A percentile compares a stretch with the other conserved stretches of the same genome.
Conservation (phyloP, 2,113 vertebrate genomes). For the Procavia capensis region DNA sequence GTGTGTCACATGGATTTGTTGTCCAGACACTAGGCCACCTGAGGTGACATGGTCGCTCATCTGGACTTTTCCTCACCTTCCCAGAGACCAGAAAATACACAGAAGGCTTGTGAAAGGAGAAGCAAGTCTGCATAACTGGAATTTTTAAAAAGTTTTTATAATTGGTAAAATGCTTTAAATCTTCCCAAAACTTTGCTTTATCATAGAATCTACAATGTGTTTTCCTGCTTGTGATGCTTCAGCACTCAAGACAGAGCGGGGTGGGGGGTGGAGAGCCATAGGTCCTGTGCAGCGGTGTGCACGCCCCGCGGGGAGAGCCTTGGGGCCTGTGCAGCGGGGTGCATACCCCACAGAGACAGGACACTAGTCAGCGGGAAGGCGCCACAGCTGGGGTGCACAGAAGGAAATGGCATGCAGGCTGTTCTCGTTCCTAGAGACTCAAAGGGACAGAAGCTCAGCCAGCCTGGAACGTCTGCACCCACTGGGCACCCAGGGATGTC, state of each 20-base stretch:
- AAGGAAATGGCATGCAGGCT: not conserved
- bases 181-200: not conserved
- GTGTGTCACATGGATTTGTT: not conserved
- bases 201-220: not conserved
- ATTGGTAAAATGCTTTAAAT: not conserved
- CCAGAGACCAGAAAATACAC: not conserved
- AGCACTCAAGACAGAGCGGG: not conserved
- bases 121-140: not conserved
- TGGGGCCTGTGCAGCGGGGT: not conserved
- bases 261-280: not conserved
- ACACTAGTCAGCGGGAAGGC: rapidly evolving
- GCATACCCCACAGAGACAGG: not conserved
- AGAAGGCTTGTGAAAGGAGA: not conserved
- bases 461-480: too few relatives aligned
- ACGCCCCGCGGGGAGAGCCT: not conserved
- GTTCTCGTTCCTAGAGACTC: not conserved
- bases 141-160: not conserved
- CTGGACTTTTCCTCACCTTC: not conserved
- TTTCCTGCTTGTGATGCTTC: not conserved
- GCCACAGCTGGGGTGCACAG: too few relatives aligned
- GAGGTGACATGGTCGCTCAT: not conserved
- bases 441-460: too few relatives aligned
- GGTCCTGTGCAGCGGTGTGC: not conserved
- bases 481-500: too few relatives aligned
- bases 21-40: not conserved